phyloP scores from a whole-genome alignment of 2,888 invertebrate genomes.

The Coelinius sp. region DNA sequence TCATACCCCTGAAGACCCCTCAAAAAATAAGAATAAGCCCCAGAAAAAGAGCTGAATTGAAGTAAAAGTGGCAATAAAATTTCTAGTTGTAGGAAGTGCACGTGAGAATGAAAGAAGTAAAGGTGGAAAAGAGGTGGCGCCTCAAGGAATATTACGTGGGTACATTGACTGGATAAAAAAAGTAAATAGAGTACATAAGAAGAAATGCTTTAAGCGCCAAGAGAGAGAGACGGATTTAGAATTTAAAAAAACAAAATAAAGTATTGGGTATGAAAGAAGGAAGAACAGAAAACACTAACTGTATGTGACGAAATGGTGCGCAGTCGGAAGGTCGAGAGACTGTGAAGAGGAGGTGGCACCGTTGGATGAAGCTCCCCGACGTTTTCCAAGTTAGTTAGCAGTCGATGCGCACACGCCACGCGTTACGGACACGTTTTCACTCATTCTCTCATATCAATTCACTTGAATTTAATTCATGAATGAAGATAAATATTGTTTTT shows the following conservation, averaged over 20 bases:
- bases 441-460: background rate
- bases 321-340: conserved; percentile 32
- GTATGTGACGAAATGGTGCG: conserved; percentile 33
- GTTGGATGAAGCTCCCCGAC: conserved; percentile 55
- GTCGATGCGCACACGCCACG: conserved; percentile 69
- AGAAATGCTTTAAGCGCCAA: conserved; percentile 23
- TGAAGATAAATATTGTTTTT: too few relatives aligned
- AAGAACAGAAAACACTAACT: background rate
- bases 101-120: conserved; percentile 17
- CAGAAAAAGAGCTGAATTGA: conserved; percentile 19
- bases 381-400: conserved; percentile 66
- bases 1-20: background rate
- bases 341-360: conserved; percentile 31
- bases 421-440: conserved; percentile 60
- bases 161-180: background rate
- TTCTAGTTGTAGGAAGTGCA: conserved; percentile 10
- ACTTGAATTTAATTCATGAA: background rate
- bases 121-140: conserved; percentile 18
- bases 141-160: conserved; percentile 37
- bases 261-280: background rate
- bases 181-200: conserved; percentile 21
- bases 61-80: conserved; percentile 35
- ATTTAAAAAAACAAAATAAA: background rate
- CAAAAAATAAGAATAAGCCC: conserved; percentile 10
- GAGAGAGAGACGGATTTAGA: conserved; percentile 2